Evolutionary conservation across 2,888 invertebrate genomes (phyloP).

Genomic region (Drosophila tripunctata): DNA sequence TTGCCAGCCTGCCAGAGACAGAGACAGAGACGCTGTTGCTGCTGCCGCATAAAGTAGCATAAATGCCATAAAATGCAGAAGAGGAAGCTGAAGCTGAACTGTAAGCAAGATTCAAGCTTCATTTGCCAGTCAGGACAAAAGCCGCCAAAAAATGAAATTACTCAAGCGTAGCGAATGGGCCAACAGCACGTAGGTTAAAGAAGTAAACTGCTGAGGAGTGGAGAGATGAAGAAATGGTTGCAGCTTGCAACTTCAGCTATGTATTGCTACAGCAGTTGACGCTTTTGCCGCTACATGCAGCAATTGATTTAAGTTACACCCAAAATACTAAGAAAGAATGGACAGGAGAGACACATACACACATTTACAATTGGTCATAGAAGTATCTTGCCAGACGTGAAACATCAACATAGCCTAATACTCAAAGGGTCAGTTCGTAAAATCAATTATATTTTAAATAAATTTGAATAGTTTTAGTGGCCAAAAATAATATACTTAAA

Average conservation of each 20-base stretch:
- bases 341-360: background rate
- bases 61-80: conserved; percentile 66
- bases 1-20: conserved; percentile 23
- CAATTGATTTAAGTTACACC: conserved; percentile 80
- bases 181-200: conserved; percentile 1
- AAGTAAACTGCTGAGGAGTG: background rate
- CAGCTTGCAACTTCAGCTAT: conserved; percentile 24
- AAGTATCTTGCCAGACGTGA: too few species aligned
- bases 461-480: too few species aligned
- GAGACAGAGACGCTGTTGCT: background rate
- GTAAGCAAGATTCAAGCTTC: conserved; percentile 58
- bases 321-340: conserved; percentile 40
- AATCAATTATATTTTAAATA: too few species aligned
- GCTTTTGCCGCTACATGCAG: conserved; percentile 52
- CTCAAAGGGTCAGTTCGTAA: too few species aligned
- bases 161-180: conserved; percentile 67
- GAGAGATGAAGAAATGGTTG: background rate
- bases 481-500: too few species aligned
- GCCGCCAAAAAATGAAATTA: conserved; percentile 73
- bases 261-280: conserved; percentile 35
- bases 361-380: too few species aligned
- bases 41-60: conserved; percentile 61
- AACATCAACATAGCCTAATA: too few species aligned
- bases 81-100: conserved; percentile 50
- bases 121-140: conserved; percentile 77